A percentile compares a stretch with the other conserved stretches of the same genome.
These are phyloP conservation scores for Grammomys surdaster DNA, from an alignment of 2,113 vertebrate species.

Conservation along the genomic window DNA sequence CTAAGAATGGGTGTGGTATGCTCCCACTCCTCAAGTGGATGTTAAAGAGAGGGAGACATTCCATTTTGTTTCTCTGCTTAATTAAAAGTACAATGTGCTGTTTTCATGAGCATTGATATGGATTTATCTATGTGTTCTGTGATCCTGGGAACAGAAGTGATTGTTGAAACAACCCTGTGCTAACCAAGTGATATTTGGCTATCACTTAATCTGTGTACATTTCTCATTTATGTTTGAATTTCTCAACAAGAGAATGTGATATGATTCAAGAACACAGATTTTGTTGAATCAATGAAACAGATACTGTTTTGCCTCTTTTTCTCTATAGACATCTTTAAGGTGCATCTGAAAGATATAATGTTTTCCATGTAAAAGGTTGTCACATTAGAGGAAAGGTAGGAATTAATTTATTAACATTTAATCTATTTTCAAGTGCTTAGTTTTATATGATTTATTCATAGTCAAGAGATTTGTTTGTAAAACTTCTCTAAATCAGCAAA, in stretches of 20 bases:
- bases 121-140: background rate
- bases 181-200: slow-evolving; percentile 54
- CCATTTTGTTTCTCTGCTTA: background rate
- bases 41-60: background rate
- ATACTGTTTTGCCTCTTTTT: background rate
- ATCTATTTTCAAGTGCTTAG: background rate
- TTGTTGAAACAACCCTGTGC: slow-evolving; percentile 32
- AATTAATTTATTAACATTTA: background rate
- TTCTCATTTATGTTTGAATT: background rate
- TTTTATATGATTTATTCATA: background rate
- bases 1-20: background rate
- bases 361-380: background rate
- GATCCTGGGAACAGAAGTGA: background rate
- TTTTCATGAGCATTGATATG: slow-evolving; percentile 55
- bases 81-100: background rate
- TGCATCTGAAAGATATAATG: background rate
- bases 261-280: background rate
- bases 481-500: slow-evolving; percentile 5
- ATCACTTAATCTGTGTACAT: background rate
- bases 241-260: background rate
- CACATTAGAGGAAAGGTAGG: background rate
- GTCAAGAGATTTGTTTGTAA: background rate
- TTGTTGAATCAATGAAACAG: background rate
- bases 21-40: background rate
- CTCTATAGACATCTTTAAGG: background rate